phyloP scores from a whole-genome alignment of 2,888 invertebrate genomes.

The Brachyopa scutellaris region DNA sequence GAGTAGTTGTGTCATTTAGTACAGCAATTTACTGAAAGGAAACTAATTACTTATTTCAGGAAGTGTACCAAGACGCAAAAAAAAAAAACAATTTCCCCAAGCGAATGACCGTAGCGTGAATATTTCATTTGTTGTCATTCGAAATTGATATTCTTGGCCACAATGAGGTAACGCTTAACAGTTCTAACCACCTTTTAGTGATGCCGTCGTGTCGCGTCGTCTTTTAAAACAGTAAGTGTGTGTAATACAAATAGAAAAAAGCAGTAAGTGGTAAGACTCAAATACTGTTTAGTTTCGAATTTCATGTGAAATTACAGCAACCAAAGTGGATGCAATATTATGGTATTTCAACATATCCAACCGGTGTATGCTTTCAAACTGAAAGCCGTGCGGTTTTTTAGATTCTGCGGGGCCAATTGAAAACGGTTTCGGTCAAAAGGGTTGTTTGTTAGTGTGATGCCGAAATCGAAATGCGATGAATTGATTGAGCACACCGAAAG shows the following conservation, averaged over 20 bases:
- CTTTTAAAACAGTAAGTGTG: neutral
- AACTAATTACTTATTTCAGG: conserved; percentile 1
- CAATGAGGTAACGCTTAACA: conserved; percentile 53
- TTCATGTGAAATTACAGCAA: conserved; percentile 68
- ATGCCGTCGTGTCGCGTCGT: conserved; percentile 28
- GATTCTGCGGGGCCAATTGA: conserved; percentile 14
- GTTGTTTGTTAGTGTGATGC: conserved; percentile 56
- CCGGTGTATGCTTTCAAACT: conserved; percentile 48
- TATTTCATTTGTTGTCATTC: conserved; percentile 33
- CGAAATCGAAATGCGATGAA: conserved; percentile 65
- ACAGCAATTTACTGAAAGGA: neutral
- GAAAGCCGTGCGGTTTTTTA: conserved; percentile 1
- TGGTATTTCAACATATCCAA: conserved; percentile 41
- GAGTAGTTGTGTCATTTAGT: no score
- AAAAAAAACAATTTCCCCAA: neutral
- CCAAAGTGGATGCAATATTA: neutral
- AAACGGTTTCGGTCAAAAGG: conserved; percentile 33
- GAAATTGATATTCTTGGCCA: conserved; percentile 55
- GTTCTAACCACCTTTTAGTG: conserved; percentile 9
- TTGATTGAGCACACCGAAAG: conserved; percentile 52
- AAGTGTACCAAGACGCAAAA: neutral
- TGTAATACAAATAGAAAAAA: conserved; percentile 26
- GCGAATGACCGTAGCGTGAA: conserved; percentile 19
- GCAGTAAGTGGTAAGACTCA: conserved; percentile 28
- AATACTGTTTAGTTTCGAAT: conserved; percentile 60